Evolutionary conservation across 2,797 vertebrate genomes (phyloP).

Genomic region (Trachops cirrhosus): DNA sequence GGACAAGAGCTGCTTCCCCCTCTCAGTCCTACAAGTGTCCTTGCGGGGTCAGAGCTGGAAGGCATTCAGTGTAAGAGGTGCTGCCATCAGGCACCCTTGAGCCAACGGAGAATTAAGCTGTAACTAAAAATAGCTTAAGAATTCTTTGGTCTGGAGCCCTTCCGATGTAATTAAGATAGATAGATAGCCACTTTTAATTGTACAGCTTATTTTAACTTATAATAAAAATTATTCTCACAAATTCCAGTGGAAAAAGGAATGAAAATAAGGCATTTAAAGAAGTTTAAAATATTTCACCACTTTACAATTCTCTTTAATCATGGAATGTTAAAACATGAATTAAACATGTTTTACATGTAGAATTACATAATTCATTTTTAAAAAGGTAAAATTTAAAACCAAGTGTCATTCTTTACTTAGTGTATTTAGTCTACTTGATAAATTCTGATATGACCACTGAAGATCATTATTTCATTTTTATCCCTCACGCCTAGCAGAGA

Average conservation of each 20-base stretch:
- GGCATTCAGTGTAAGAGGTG: not conserved
- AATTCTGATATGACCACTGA: constrained; percentile 1
- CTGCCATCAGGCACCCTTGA: not conserved
- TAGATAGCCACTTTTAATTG: not conserved
- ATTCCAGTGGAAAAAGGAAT: constrained; percentile 1
- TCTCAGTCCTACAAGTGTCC: not conserved
- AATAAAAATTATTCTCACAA: constrained; percentile 40
- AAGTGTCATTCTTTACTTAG: not conserved
- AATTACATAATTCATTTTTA: not conserved
- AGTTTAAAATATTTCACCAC: not conserved
- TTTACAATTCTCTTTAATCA: not conserved
- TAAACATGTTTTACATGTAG: not conserved
- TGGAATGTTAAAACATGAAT: not conserved
- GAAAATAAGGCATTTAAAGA: constrained; percentile 11
- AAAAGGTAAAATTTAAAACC: not conserved
- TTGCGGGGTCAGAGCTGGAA: not conserved
- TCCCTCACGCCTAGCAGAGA: not conserved
- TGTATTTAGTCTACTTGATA: not conserved
- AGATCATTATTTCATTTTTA: constrained; percentile 20
- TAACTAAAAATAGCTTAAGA: not conserved
- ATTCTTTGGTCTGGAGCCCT: not conserved
- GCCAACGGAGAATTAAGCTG: not conserved
- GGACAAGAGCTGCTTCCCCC: not conserved
- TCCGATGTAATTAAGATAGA: not conserved
- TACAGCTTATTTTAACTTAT: not conserved